Conservation (phyloP, 37 sponge, comb jelly and placozoan genomes). For the Cladorhizidae sp. region DNA sequence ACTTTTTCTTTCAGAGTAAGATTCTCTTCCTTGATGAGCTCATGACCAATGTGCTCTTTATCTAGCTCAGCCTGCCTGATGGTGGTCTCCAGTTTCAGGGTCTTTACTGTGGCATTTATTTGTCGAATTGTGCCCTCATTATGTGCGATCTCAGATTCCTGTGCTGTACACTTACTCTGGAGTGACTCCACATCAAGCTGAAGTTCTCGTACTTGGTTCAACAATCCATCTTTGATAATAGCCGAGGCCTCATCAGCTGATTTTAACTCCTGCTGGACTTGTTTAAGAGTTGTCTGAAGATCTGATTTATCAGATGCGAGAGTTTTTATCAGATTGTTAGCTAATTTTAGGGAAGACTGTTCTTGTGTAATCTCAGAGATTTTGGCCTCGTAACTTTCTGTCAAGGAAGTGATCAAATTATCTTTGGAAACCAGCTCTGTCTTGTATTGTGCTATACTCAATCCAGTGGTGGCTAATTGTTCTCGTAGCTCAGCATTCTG, state of each 20-base stretch:
- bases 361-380: not conserved
- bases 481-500: conserved; percentile 3
- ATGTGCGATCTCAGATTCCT: not conserved
- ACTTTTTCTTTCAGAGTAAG: too few species aligned
- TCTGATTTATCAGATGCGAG: not conserved
- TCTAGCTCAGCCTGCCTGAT: too few species aligned
- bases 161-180: not conserved
- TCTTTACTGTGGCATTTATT: too few species aligned
- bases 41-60: not conserved
- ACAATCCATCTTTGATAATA: too few species aligned
- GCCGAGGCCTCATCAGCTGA: too few species aligned
- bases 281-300: not conserved
- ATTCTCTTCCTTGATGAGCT: not conserved
- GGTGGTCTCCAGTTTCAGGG: too few species aligned
- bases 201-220: too few species aligned
- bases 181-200: not conserved
- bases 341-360: not conserved
- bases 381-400: not conserved
- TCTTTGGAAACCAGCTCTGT: conserved; percentile 2
- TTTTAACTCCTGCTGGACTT: too few species aligned
- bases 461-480: not conserved
- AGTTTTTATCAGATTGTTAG: not conserved
- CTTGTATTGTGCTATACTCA: not conserved
- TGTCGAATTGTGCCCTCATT: not conserved
- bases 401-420: not conserved